Conservation (phyloP, 64 coral and sea anemone genomes). For the Stylophora pistillata region DNA sequence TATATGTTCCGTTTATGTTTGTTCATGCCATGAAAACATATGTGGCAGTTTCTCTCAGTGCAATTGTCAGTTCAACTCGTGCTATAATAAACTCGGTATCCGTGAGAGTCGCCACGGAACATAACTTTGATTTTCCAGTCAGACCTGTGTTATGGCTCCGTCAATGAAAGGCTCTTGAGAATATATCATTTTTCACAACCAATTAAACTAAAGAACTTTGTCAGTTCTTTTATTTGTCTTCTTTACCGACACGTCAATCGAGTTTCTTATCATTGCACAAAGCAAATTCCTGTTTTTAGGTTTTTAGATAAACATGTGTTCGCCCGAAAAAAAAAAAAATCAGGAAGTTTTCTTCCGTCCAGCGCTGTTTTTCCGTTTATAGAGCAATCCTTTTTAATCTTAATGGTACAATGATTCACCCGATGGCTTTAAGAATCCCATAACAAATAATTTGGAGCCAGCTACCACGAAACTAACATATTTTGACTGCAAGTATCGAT, state of each 20-base stretch:
- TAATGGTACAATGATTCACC: not conserved
- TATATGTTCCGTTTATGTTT: too few relatives aligned
- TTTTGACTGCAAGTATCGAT: not conserved
- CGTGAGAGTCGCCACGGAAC: not conserved
- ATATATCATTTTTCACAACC: not conserved
- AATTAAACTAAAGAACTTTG: conserved; percentile 4
- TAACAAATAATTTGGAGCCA: not conserved
- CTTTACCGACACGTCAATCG: conserved; percentile 2
- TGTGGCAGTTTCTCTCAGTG: too few relatives aligned
- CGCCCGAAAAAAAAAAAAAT: not conserved
- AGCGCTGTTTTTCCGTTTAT: not conserved
- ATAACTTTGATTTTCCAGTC: not conserved
- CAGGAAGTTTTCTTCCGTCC: not conserved
- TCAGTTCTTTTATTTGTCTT: not conserved
- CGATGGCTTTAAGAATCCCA: not conserved
- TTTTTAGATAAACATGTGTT: conserved; percentile 2
- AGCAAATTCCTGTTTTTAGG: conserved; percentile 2
- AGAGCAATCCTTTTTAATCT: not conserved
- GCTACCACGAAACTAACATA: too few relatives aligned
- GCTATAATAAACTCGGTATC: not conserved
- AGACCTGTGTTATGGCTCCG: not conserved
- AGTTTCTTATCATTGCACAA: not conserved
- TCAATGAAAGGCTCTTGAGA: not conserved
- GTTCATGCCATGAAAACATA: too few relatives aligned
- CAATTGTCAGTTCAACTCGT: too few relatives aligned